Evolutionary conservation across 2,888 invertebrate genomes (phyloP).

Genomic region (Tipula lateralis): DNA sequence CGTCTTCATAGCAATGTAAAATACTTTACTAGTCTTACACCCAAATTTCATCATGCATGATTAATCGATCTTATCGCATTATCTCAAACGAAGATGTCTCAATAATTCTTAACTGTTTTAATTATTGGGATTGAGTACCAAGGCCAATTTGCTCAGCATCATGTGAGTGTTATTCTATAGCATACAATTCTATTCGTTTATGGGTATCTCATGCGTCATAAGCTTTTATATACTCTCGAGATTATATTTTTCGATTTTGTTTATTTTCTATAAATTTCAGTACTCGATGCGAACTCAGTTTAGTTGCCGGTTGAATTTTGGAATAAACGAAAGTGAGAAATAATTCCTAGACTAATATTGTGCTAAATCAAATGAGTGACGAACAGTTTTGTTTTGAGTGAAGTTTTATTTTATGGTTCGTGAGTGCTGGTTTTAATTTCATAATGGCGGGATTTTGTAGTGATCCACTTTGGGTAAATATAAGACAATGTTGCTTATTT

Average conservation of each 20-base stretch:
- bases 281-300: background rate
- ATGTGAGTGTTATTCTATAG: background rate
- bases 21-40: background rate
- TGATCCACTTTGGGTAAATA: constrained; percentile 33
- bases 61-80: background rate
- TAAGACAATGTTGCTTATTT: background rate
- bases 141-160: background rate
- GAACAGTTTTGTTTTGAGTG: background rate
- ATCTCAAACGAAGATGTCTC: background rate
- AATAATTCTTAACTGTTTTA: no score
- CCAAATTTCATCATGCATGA: background rate
- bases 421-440: background rate
- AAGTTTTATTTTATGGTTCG: background rate
- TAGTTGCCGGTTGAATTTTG: background rate
- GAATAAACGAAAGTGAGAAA: background rate
- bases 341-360: no score
- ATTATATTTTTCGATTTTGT: background rate
- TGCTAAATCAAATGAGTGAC: background rate
- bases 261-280: background rate
- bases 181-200: background rate
- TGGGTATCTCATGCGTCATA: background rate
- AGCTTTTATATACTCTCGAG: background rate
- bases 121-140: background rate
- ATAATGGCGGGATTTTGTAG: constrained; percentile 32
- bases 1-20: background rate